Conservation (phyloP, 2,888 invertebrate genomes). For the Conomelus anceps region DNA sequence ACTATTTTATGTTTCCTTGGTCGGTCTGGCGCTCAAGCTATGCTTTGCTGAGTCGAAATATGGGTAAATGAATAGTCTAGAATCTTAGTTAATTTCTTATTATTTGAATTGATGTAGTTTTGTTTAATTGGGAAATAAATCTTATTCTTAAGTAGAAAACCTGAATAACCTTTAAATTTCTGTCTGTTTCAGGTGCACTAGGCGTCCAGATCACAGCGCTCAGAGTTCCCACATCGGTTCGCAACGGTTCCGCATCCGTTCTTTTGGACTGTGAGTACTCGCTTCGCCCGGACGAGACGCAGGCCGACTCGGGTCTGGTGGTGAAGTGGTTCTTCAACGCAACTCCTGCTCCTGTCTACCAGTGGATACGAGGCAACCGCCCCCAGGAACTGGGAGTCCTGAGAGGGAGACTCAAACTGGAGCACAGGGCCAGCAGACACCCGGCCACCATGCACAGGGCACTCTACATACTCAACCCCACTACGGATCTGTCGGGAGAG, state of each 20-base stretch:
- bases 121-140: too few species aligned
- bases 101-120: too few species aligned
- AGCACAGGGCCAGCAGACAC: slow-evolving; percentile 56
- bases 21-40: too few species aligned
- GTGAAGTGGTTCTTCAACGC: slow-evolving; percentile 70
- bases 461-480: slow-evolving; percentile 58
- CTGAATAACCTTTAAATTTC: too few species aligned
- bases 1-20: too few species aligned
- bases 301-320: slow-evolving; percentile 54
- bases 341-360: slow-evolving; percentile 62
- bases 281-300: slow-evolving; percentile 49
- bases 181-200: not conserved
- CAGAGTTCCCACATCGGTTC: not conserved
- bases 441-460: slow-evolving; percentile 63
- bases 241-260: not conserved
- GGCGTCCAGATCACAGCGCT: not conserved
- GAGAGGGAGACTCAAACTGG: slow-evolving; percentile 54
- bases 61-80: too few species aligned
- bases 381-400: slow-evolving; percentile 57
- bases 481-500: slow-evolving; percentile 62
- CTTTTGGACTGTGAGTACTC: slow-evolving; percentile 63
- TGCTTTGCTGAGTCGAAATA: too few species aligned
- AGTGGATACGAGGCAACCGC: slow-evolving; percentile 64
- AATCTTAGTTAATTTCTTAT: too few species aligned
- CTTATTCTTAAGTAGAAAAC: too few species aligned